phyloP scores from a whole-genome alignment of 23 tunicate species.

The Pegea sp. region DNA sequence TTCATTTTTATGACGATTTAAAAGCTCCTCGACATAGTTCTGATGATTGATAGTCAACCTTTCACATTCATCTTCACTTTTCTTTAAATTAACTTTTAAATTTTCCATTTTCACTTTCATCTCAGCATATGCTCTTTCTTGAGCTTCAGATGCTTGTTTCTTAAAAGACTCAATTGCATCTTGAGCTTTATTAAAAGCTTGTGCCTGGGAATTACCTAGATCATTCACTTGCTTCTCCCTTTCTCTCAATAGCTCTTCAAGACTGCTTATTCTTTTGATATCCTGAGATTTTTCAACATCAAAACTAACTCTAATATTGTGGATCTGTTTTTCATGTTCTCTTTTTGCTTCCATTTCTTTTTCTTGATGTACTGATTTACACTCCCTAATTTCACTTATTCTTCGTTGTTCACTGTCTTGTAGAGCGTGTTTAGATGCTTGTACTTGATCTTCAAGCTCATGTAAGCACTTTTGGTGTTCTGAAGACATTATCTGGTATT shows the following conservation, averaged over 20 bases:
- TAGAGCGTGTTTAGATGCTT: conserved; percentile 44
- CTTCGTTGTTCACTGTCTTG: conserved; percentile 79
- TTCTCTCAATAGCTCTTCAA: too few relatives aligned
- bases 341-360: too few relatives aligned
- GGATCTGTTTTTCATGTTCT: too few relatives aligned
- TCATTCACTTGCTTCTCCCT: conserved; percentile 59
- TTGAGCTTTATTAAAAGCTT: conserved; percentile 42
- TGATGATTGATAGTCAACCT: too few relatives aligned
- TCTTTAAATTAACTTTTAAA: background rate
- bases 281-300: too few relatives aligned
- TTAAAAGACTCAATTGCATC: conserved; percentile 73
- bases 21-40: too few relatives aligned
- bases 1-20: conserved; percentile 11
- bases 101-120: too few relatives aligned
- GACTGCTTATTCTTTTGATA: too few relatives aligned
- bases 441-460: conserved; percentile 63
- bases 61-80: background rate
- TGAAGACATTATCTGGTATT: conserved; percentile 9
- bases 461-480: conserved; percentile 38
- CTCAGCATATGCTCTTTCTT: too few relatives aligned
- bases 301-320: too few relatives aligned
- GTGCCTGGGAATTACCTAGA: conserved; percentile 30
- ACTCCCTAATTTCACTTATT: conserved; percentile 40
- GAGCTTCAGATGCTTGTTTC: conserved; percentile 22
- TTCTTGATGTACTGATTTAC: background rate